A percentile compares a stretch with the other conserved stretches of the same genome.
phyloP scores from a whole-genome alignment of 2,113 vertebrate genomes.

The Geococcyx californianus region DNA sequence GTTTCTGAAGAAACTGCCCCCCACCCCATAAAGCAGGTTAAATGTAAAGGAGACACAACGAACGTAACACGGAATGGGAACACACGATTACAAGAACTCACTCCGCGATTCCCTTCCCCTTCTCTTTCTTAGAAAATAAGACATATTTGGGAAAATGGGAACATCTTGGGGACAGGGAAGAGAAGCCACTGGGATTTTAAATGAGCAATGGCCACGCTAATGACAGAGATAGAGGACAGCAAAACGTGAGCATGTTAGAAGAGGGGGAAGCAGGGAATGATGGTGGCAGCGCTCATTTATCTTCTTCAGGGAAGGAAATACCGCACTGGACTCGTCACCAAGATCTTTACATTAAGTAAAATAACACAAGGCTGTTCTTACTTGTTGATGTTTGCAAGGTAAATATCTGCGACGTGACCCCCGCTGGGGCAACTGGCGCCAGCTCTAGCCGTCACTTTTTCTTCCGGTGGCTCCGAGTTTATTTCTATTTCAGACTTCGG shows the following conservation, averaged over 20 bases:
- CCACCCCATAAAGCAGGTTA: background rate
- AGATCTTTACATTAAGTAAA: background rate
- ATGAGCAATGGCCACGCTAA: background rate
- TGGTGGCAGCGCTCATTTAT: background rate
- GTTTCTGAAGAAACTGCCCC: background rate
- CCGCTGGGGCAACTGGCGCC: constrained; percentile 91
- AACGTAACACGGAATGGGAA: background rate
- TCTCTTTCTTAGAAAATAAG: background rate
- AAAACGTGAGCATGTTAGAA: background rate
- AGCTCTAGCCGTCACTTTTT: constrained; percentile 90
- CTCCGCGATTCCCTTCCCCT: background rate
- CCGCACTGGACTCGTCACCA: background rate
- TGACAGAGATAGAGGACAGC: background rate
- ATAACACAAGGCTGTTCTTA: constrained; percentile 69
- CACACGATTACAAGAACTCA: fast-evolving
- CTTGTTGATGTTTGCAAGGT: constrained; percentile 99
- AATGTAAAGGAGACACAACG: background rate
- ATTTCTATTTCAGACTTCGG: constrained; percentile 91
- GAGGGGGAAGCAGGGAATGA: background rate
- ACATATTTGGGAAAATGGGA: background rate
- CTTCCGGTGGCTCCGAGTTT: constrained; percentile 85
- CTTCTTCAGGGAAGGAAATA: background rate
- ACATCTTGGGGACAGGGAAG: background rate
- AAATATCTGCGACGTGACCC: constrained; percentile 96
- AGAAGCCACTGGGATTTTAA: background rate